phyloP scores from a whole-genome alignment of 2,113 vertebrate genomes.

The Larimichthys crocea region DNA sequence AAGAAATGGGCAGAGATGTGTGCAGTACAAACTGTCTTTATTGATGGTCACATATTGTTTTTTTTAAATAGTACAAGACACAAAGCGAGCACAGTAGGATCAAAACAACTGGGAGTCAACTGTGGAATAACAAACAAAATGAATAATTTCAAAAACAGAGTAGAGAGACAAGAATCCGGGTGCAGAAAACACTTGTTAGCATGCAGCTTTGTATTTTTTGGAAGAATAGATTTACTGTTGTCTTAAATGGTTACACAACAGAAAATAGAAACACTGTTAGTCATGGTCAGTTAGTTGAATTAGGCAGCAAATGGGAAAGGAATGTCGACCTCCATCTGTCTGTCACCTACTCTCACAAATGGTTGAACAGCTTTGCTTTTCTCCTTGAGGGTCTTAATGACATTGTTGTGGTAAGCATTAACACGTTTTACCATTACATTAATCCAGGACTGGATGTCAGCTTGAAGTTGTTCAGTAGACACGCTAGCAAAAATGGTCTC shows the following conservation, averaged over 20 bases:
- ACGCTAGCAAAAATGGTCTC: constrained; percentile 75
- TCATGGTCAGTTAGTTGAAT: constrained; percentile 70
- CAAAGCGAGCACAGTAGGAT: constrained; percentile 41
- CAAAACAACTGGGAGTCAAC: constrained; percentile 38
- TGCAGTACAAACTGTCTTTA: constrained; percentile 78
- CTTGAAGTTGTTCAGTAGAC: constrained; percentile 68
- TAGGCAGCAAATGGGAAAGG: constrained; percentile 81
- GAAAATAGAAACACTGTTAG: constrained; percentile 38
- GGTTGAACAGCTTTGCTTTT: constrained; percentile 76
- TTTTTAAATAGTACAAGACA: constrained; percentile 79
- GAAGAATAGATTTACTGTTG: constrained; percentile 27
- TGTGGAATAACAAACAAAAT: constrained; percentile 66
- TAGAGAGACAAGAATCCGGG: constrained; percentile 31
- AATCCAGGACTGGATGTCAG: constrained; percentile 72
- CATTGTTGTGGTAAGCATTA: constrained; percentile 79
- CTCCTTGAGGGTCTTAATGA: constrained; percentile 79
- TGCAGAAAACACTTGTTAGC: constrained; percentile 25
- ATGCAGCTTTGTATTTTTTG: constrained; percentile 27
- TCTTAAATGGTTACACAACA: constrained; percentile 41
- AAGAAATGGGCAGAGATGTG: constrained; percentile 11
- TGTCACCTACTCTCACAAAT: constrained; percentile 83
- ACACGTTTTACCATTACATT: constrained; percentile 68
- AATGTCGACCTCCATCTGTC: constrained; percentile 87
- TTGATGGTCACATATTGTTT: constrained; percentile 58
- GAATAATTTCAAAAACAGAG: constrained; percentile 53